phyloP scores from a whole-genome alignment of 2,888 invertebrate genomes.

The Synanthedon tipuliformis region DNA sequence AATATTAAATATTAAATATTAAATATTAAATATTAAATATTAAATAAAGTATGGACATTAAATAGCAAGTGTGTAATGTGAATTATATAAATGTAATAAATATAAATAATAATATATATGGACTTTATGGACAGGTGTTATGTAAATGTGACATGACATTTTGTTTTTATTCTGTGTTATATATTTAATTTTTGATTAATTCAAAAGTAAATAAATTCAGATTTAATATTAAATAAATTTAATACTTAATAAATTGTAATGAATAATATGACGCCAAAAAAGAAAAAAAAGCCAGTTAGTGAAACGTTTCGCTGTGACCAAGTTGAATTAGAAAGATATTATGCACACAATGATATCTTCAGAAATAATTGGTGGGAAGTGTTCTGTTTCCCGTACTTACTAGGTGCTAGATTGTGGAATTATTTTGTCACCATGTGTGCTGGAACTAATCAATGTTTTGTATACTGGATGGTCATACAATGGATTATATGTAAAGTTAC shows the following conservation, averaged over 20 bases:
- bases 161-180: too few species aligned
- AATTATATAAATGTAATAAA: too few species aligned
- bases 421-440: constrained; percentile 37
- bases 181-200: too few species aligned
- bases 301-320: constrained; percentile 10
- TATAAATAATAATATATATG: too few species aligned
- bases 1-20: too few species aligned
- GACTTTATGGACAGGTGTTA: too few species aligned
- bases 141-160: too few species aligned
- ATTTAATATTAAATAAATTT: too few species aligned
- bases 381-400: constrained; percentile 48
- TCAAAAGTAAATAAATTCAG: too few species aligned
- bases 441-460: constrained; percentile 45
- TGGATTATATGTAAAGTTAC: constrained; percentile 53
- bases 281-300: constrained; percentile 14
- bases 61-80: too few species aligned
- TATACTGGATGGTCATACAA: constrained; percentile 52
- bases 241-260: neutral
- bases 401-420: constrained; percentile 40
- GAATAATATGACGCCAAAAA: constrained; percentile 32
- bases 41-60: too few species aligned
- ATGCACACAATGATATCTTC: constrained; percentile 34
- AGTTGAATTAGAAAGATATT: constrained; percentile 27
- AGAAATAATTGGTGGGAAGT: constrained; percentile 50
- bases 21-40: too few species aligned